Percentiles rank a stretch among this genome's conserved stretches.
phyloP scores from a whole-genome alignment of 2,113 vertebrate genomes.

The Nannobrachium achirus region DNA sequence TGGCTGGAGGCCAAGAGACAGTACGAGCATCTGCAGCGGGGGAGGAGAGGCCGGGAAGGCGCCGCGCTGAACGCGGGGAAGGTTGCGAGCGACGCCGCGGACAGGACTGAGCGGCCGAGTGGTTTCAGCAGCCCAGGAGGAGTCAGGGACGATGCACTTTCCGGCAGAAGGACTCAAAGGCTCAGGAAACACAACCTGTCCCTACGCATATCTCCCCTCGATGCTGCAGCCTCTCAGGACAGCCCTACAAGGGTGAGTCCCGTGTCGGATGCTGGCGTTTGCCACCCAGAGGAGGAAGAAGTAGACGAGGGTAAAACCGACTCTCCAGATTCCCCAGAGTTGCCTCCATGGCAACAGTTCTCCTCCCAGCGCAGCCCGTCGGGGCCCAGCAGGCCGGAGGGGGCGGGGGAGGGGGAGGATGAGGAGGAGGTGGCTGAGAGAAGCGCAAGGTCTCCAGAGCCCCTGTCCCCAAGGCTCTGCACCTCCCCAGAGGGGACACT shows the following conservation, averaged over 20 bases:
- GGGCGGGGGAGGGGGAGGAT: slow-evolving; percentile 48
- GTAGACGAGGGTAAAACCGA: slow-evolving; percentile 69
- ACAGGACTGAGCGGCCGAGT: slow-evolving; percentile 17
- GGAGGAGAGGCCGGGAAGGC: slow-evolving; percentile 23
- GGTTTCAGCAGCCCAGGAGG: slow-evolving; percentile 23
- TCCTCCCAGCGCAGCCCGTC: slow-evolving; percentile 71
- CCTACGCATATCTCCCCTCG: slow-evolving; percentile 58
- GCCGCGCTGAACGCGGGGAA: slow-evolving; percentile 8
- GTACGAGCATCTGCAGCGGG: slow-evolving; percentile 86
- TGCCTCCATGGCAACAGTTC: slow-evolving; percentile 89
- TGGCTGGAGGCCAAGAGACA: slow-evolving; percentile 96
- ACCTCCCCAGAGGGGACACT: slow-evolving; percentile 32
- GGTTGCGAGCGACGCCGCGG: slow-evolving; percentile 5
- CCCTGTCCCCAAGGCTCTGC: slow-evolving; percentile 41
- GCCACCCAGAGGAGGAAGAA: slow-evolving; percentile 58
- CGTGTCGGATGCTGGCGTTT: slow-evolving; percentile 42
- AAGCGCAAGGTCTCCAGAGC: slow-evolving; percentile 47
- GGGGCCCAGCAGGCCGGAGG: slow-evolving; percentile 50
- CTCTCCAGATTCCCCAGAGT: slow-evolving; percentile 83
- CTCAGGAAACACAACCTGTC: slow-evolving; percentile 68
- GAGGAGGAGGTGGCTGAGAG: slow-evolving; percentile 47
- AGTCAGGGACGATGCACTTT: slow-evolving; percentile 51
- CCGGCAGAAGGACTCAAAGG: slow-evolving; percentile 59
- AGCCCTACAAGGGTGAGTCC: slow-evolving; percentile 60
- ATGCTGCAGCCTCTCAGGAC: slow-evolving; percentile 44